phyloP scores from a whole-genome alignment of 2,113 vertebrate genomes.

The Pithys albifrons region DNA sequence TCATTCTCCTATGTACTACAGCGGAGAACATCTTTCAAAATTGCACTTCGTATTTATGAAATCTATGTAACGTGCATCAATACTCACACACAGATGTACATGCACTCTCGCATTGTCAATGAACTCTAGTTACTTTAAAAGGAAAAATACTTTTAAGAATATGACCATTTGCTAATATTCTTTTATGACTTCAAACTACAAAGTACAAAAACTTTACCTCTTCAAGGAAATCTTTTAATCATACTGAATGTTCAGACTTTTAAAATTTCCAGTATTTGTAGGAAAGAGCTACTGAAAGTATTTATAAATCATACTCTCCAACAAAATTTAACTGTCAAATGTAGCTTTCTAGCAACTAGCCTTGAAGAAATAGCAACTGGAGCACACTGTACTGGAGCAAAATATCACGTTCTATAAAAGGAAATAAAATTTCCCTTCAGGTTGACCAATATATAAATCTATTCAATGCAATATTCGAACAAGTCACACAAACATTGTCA shows the following conservation, averaged over 20 bases:
- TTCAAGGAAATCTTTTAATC: background rate
- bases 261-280: background rate
- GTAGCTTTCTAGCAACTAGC: background rate
- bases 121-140: background rate
- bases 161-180: background rate
- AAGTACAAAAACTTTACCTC: background rate
- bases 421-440: background rate
- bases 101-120: background rate
- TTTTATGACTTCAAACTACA: background rate
- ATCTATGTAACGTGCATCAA: background rate
- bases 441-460: background rate
- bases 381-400: background rate
- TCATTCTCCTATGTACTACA: background rate
- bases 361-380: background rate
- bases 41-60: background rate
- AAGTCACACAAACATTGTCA: background rate
- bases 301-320: background rate
- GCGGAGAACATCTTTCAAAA: background rate
- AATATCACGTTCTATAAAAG: background rate
- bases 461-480: background rate
- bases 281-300: background rate
- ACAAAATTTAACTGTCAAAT: background rate
- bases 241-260: background rate
- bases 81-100: background rate
- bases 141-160: background rate